Evolutionary conservation across 2,888 invertebrate species (phyloP).

Genomic region (Arrhopalites spinosus): DNA sequence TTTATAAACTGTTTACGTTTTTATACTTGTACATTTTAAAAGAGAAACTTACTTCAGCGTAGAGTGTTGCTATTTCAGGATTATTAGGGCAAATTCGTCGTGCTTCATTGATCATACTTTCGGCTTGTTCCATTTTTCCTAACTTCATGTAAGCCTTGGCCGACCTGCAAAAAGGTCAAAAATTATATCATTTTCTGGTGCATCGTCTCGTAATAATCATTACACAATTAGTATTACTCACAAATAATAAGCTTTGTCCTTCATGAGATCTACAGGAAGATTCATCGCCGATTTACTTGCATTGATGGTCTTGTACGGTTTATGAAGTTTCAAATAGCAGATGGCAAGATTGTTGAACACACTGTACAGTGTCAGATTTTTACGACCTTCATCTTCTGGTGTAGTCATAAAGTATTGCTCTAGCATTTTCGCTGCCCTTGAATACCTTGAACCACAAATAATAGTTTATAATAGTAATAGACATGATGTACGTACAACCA

Average conservation of each 20-base stretch:
- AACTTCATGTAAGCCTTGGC: constrained; percentile 32
- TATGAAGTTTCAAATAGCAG: constrained; percentile 69
- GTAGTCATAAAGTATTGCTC: constrained; percentile 67
- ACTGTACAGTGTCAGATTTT: constrained; percentile 68
- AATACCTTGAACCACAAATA: constrained; percentile 63
- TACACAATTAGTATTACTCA: constrained; percentile 8
- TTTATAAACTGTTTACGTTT: too few species aligned
- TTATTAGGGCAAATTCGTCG: constrained; percentile 17
- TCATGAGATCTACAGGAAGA: constrained; percentile 51
- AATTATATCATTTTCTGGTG: too few species aligned
- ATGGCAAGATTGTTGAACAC: constrained; percentile 75
- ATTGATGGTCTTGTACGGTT: constrained; percentile 68
- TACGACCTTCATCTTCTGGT: constrained; percentile 69
- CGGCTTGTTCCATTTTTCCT: constrained; percentile 36
- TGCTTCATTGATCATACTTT: constrained; percentile 20
- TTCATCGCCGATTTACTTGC: constrained; percentile 66
- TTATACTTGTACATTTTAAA: neutral
- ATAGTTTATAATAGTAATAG: neutral
- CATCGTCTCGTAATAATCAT: neutral
- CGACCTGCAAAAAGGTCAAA: constrained; percentile 3
- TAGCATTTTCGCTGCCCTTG: constrained; percentile 68
- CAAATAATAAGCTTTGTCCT: constrained; percentile 42
- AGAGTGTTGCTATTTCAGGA: constrained; percentile 25
- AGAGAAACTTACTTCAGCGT: constrained; percentile 16
- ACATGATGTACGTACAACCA: neutral